phyloP scores from a whole-genome alignment of 2,888 invertebrate genomes.

The Pyrgus malvae region DNA sequence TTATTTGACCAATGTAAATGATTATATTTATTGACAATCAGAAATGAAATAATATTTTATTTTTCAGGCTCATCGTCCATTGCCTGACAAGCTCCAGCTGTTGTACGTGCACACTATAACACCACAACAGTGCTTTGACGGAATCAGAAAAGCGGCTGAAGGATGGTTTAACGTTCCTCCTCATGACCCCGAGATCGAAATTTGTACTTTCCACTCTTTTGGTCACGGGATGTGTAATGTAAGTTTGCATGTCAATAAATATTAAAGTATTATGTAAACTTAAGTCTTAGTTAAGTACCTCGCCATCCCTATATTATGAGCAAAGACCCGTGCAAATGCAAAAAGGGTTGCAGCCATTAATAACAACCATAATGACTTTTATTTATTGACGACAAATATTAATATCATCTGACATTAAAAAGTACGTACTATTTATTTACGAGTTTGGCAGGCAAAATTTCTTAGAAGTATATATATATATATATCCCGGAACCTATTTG shows the following conservation, averaged over 20 bases:
- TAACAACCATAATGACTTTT: too few species aligned
- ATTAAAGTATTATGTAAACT: too few species aligned
- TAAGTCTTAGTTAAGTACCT: too few species aligned
- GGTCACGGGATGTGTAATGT: conserved; percentile 44
- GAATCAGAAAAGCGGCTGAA: not conserved
- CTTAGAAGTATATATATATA: too few species aligned
- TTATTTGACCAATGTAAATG: not conserved
- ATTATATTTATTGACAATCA: not conserved
- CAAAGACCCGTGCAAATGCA: too few species aligned
- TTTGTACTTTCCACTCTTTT: conserved; percentile 41
- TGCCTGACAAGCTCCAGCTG: conserved; percentile 12
- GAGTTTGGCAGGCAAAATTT: too few species aligned
- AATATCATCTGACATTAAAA: too few species aligned
- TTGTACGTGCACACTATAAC: conserved; percentile 1
- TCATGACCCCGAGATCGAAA: conserved; percentile 38
- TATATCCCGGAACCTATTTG: too few species aligned
- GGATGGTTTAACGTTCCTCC: not conserved
- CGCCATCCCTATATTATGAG: too few species aligned
- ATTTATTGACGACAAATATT: too few species aligned
- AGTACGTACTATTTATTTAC: too few species aligned
- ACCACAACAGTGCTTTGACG: not conserved
- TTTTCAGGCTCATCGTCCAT: not conserved
- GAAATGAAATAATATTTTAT: not conserved
- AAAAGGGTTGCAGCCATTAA: too few species aligned
- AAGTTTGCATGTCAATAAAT: conserved; percentile 24